These are phyloP conservation scores for Saturnia pavonia DNA, from an alignment of 2,888 invertebrate species.

Conservation along the genomic window DNA sequence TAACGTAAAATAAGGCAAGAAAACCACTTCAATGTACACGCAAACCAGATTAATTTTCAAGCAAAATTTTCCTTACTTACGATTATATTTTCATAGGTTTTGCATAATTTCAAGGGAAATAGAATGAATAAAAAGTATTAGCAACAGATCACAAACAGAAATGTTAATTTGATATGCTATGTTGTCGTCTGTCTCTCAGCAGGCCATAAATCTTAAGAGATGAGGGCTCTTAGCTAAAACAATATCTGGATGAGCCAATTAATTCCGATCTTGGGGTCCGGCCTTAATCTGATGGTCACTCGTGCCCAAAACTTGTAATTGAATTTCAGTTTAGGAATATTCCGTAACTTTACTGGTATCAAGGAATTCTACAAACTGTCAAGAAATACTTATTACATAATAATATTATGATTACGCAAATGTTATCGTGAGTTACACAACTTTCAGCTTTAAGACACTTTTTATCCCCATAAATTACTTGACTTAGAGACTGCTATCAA, in stretches of 20 bases:
- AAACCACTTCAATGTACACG: not conserved
- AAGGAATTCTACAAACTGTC: conserved; percentile 22
- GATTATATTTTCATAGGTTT: not conserved
- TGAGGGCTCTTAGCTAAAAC: conserved; percentile 66
- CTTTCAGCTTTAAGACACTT: too few species aligned
- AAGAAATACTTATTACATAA: conserved; percentile 33
- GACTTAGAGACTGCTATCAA: too few species aligned
- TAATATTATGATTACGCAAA: not conserved
- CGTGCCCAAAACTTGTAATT: conserved; percentile 63
- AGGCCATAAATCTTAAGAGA: conserved; percentile 68
- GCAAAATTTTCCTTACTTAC: not conserved
- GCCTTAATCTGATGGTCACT: conserved; percentile 77
- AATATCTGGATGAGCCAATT: conserved; percentile 77
- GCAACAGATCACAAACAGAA: not conserved
- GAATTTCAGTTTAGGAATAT: conserved; percentile 52
- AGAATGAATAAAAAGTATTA: not conserved
- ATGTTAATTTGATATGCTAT: conserved; percentile 28
- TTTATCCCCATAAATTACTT: not conserved
- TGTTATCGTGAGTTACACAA: too few species aligned
- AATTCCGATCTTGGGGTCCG: conserved; percentile 68
- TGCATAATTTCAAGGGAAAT: not conserved
- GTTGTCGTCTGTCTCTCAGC: conserved; percentile 42
- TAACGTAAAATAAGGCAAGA: not conserved
- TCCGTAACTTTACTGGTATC: conserved; percentile 37
- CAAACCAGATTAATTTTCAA: not conserved